Conservation (phyloP, 2,797 vertebrate species). For the Cheracebus regulus region DNA sequence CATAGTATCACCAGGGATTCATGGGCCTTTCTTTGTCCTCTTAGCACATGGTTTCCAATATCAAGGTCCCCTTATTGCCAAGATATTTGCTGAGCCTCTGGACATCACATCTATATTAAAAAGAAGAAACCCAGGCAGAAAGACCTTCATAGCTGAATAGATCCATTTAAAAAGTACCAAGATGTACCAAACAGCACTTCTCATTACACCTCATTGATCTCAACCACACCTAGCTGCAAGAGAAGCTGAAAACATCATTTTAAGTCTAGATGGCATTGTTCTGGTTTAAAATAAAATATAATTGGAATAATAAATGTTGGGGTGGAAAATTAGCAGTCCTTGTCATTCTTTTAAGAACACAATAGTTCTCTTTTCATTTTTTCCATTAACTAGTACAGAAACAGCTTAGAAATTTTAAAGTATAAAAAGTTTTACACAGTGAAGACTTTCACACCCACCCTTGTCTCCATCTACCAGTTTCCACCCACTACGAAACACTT, state of each 20-base stretch:
- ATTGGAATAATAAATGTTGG: background rate
- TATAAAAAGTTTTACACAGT: constrained; percentile 57
- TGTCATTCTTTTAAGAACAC: constrained; percentile 2
- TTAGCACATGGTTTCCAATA: background rate
- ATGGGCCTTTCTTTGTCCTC: background rate
- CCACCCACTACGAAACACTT: constrained; percentile 71
- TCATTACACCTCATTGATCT: background rate
- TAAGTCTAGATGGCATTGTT: background rate
- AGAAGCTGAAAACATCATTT: constrained; percentile 3
- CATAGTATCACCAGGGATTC: background rate
- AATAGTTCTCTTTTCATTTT: background rate
- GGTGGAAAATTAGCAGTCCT: background rate
- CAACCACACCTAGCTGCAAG: background rate
- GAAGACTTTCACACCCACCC: constrained; percentile 72
- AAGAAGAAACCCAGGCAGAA: constrained; percentile 32
- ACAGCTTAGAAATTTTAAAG: constrained; percentile 58
- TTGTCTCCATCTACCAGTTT: constrained; percentile 71
- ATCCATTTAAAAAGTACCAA: background rate
- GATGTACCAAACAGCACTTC: background rate
- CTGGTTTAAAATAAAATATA: constrained; percentile 22
- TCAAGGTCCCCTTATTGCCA: background rate
- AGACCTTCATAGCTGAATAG: background rate
- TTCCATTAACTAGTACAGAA: constrained; percentile 49
- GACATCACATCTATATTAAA: background rate
- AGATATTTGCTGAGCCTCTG: background rate